Conservation (phyloP, 2,888 invertebrate genomes). For the Diaphora mendica region DNA sequence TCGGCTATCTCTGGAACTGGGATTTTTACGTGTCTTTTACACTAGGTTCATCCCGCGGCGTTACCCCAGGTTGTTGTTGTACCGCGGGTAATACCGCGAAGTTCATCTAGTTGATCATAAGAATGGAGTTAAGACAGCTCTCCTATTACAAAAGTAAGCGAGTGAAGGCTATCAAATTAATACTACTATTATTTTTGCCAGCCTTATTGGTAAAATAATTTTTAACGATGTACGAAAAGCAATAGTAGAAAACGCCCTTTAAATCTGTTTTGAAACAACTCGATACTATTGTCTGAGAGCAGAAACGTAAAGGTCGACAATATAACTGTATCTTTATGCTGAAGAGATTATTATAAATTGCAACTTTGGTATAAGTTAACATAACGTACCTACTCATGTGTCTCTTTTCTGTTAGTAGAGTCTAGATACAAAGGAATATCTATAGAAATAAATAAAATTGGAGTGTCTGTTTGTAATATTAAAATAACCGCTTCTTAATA, state of each 20-base stretch:
- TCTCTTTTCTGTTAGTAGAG: not conserved
- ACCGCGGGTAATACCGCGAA: too few species aligned
- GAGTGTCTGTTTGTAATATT: too few species aligned
- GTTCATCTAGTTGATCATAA: too few species aligned
- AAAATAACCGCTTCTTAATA: too few species aligned
- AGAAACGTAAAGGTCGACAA: conserved; percentile 30
- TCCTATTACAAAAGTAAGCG: too few species aligned
- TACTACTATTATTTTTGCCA: not conserved
- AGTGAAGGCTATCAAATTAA: too few species aligned
- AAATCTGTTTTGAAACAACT: conserved; percentile 64
- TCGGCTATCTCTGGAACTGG: too few species aligned
- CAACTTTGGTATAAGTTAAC: not conserved
- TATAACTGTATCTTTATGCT: conserved; percentile 29
- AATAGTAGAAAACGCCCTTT: conserved; percentile 36
- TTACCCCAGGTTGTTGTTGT: too few species aligned
- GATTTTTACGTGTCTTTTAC: too few species aligned
- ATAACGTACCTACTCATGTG: not conserved
- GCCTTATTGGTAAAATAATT: conserved; percentile 56
- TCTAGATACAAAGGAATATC: not conserved
- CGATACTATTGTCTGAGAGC: conserved; percentile 67
- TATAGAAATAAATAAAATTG: too few species aligned
- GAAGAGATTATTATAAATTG: not conserved
- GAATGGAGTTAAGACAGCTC: too few species aligned
- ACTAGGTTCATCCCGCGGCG: too few species aligned
- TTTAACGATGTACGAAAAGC: conserved; percentile 61